Percentiles rank a stretch among this genome's conserved stretches.
These are phyloP conservation scores for Hippopotamus amphibius DNA, from an alignment of 2,113 vertebrate genomes.

Conservation along the genomic window DNA sequence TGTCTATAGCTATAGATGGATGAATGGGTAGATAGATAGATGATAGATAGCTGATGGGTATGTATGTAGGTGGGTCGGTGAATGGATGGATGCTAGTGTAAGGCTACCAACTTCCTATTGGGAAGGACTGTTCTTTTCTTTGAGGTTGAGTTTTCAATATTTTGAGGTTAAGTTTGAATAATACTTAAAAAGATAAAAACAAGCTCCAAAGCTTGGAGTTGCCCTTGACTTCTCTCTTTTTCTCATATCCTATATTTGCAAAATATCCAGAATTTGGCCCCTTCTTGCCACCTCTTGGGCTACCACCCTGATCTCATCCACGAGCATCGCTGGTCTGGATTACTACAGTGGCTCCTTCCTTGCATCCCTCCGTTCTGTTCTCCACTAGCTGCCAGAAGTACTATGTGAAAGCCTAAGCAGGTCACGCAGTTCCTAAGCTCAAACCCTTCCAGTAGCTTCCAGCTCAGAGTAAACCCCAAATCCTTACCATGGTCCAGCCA, in stretches of 20 bases:
- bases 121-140: background rate
- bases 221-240: background rate
- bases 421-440: background rate
- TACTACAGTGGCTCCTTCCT: background rate
- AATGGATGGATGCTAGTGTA: background rate
- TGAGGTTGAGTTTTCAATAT: background rate
- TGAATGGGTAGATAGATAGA: background rate
- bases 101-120: background rate
- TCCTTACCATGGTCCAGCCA: fast-evolving
- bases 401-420: fast-evolving
- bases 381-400: background rate
- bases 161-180: background rate
- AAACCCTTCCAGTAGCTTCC: background rate
- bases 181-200: background rate
- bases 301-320: background rate
- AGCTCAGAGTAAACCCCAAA: background rate
- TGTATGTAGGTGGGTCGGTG: background rate
- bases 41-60: background rate
- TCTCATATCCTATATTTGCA: background rate
- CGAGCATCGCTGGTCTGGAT: background rate
- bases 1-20: background rate
- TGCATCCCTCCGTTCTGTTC: too few species aligned
- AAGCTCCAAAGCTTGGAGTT: background rate
- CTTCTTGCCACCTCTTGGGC: background rate
- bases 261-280: background rate